A percentile compares a stretch with the other conserved stretches of the same genome.
phyloP scores from a whole-genome alignment of 1,140 invertebrate genomes.

The Nomia melanderi region DNA sequence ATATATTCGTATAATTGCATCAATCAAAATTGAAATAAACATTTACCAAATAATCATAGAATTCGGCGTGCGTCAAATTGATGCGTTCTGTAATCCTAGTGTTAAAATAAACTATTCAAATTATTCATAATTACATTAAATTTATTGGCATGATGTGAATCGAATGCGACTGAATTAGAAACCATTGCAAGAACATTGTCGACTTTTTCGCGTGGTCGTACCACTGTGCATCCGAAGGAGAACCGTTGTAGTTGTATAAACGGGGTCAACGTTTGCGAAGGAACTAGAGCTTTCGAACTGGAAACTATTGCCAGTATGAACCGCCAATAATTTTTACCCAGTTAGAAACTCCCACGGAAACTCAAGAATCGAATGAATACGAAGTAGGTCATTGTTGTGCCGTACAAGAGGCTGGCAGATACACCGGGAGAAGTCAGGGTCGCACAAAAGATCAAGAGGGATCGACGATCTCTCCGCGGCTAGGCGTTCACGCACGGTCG shows the following conservation, averaged over 20 bases:
- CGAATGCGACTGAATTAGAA: too few species aligned
- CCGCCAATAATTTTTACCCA: not conserved
- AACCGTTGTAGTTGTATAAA: not conserved
- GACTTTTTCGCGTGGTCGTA: not conserved
- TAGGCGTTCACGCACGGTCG: constrained; percentile 52
- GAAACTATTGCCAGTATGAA: not conserved
- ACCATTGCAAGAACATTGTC: not conserved
- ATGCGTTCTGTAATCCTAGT: too few species aligned
- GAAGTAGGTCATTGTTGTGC: constrained; percentile 59
- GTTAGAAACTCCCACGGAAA: constrained; percentile 5
- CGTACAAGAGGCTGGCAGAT: not conserved
- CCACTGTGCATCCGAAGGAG: not conserved
- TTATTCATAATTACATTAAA: too few species aligned
- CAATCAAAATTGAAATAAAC: too few species aligned
- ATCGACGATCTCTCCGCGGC: constrained; percentile 42
- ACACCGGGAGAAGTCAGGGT: constrained; percentile 32
- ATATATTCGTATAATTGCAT: too few species aligned
- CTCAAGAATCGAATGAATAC: constrained; percentile 23
- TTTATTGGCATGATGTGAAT: too few species aligned
- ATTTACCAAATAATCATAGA: too few species aligned
- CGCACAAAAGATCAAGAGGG: constrained; percentile 45
- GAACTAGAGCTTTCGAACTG: not conserved
- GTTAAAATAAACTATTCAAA: too few species aligned
- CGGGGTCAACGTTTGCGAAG: not conserved
- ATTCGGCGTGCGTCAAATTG: too few species aligned